Percentiles rank a stretch among this genome's conserved stretches.
phyloP scores from a whole-genome alignment of 2,797 vertebrate genomes.

The Phataginus tricuspis region DNA sequence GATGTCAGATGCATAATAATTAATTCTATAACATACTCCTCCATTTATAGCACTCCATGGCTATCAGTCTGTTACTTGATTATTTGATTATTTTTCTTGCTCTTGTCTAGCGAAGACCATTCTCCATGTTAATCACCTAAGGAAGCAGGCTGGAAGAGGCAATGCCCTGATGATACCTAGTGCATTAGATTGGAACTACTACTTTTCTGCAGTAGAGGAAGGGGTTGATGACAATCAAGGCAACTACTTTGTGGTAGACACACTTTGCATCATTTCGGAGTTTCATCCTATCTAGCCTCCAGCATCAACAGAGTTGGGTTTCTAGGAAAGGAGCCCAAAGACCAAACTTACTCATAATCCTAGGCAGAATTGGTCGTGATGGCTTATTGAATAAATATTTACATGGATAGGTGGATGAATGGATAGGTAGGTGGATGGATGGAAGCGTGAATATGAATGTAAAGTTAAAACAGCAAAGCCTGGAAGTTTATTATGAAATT shows the following conservation, averaged over 20 bases:
- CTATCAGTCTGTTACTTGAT: background rate
- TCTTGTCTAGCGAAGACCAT: background rate
- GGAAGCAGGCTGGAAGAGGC: background rate
- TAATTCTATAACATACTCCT: background rate
- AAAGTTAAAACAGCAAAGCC: conserved; percentile 17
- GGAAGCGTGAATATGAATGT: background rate
- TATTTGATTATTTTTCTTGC: background rate
- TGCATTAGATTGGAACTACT: background rate
- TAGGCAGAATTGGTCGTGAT: background rate
- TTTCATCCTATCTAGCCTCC: background rate
- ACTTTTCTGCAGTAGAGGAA: background rate
- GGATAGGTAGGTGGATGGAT: background rate
- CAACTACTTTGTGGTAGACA: background rate
- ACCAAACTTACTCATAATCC: background rate
- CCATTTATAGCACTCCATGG: background rate
- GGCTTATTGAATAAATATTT: background rate
- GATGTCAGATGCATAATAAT: background rate
- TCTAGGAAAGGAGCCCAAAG: background rate
- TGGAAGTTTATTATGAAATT: conserved; percentile 14
- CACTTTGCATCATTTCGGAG: background rate
- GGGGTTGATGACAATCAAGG: background rate
- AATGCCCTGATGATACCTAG: background rate
- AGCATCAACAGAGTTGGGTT: background rate
- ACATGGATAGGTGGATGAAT: background rate
- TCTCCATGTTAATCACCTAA: background rate